phyloP scores from a whole-genome alignment of 2,888 invertebrate species.

The Aspidapion aeneum region DNA sequence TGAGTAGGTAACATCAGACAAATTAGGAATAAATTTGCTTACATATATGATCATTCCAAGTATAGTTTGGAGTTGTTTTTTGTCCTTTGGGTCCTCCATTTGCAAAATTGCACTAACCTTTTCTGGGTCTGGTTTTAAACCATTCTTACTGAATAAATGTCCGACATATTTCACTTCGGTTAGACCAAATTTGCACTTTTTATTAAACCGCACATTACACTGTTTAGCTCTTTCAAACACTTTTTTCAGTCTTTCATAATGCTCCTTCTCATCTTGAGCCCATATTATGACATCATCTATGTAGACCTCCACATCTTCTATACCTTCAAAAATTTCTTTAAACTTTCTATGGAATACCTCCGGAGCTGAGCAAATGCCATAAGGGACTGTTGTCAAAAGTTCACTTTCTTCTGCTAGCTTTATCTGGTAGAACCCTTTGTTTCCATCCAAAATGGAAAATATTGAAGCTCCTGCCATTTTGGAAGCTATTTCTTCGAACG shows the following conservation, averaged over 20 bases:
- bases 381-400: slow-evolving; percentile 5
- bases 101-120: slow-evolving; percentile 24
- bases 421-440: slow-evolving; percentile 10
- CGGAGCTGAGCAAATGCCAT: slow-evolving; percentile 2
- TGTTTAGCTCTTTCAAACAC: slow-evolving; percentile 24
- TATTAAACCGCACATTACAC: slow-evolving; percentile 27
- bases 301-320: slow-evolving; percentile 23
- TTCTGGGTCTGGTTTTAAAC: slow-evolving; percentile 25
- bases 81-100: slow-evolving; percentile 27
- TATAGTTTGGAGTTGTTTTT: slow-evolving; percentile 32
- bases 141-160: slow-evolving; percentile 25
- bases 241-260: slow-evolving; percentile 22
- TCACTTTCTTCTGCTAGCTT: slow-evolving; percentile 5
- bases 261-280: slow-evolving; percentile 19
- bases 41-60: slow-evolving; percentile 35
- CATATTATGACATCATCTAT: slow-evolving; percentile 27
- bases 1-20: slow-evolving; percentile 20
- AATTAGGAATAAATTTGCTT: slow-evolving; percentile 23
- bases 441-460: slow-evolving; percentile 11
- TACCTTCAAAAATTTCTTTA: slow-evolving; percentile 10
- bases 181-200: slow-evolving; percentile 27
- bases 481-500: slow-evolving; percentile 2
- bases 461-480: slow-evolving; percentile 9
- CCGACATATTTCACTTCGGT: slow-evolving; percentile 29
- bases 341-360: too few species aligned